A percentile compares a stretch with the other conserved stretches of the same genome.
Conservation (phyloP, 23 tunicate species). For the Clavelina lepadiformis region DNA sequence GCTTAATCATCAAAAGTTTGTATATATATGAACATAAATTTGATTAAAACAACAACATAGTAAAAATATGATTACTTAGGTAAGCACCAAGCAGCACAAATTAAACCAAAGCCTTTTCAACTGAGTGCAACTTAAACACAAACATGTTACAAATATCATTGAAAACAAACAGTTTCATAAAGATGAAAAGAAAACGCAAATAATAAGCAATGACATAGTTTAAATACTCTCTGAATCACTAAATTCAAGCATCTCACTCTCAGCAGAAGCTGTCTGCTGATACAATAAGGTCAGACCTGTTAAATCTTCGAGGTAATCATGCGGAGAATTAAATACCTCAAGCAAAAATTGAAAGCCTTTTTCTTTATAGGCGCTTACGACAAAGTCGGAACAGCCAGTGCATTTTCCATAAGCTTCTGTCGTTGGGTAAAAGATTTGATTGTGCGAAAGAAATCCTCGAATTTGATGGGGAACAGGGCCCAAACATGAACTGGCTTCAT, state of each 20-base stretch:
- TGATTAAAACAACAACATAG: too few relatives aligned
- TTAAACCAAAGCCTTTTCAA: too few relatives aligned
- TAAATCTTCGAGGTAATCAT: slow-evolving; percentile 77
- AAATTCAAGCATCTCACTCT: slow-evolving; percentile 64
- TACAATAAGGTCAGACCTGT: slow-evolving; percentile 84
- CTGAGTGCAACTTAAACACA: too few relatives aligned
- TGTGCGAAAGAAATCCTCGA: slow-evolving; percentile 77
- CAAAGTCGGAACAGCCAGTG: slow-evolving; percentile 86
- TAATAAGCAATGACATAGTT: too few relatives aligned
- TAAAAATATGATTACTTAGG: too few relatives aligned
- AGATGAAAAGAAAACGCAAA: too few relatives aligned
- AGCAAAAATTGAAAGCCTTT: slow-evolving; percentile 60
- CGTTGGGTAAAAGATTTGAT: slow-evolving; percentile 72
- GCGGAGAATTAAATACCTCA: slow-evolving; percentile 87
- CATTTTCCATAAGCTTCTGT: slow-evolving; percentile 83
- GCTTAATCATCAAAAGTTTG: background rate
- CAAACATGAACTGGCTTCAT: slow-evolving; percentile 6
- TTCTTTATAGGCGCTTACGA: slow-evolving; percentile 30
- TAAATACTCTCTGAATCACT: slow-evolving; percentile 69
- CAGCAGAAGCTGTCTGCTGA: slow-evolving; percentile 57
- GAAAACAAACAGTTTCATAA: too few relatives aligned
- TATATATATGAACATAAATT: background rate
- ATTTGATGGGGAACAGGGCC: slow-evolving; percentile 96
- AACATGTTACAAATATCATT: too few relatives aligned
- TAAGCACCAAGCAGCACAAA: too few relatives aligned